phyloP scores from a whole-genome alignment of 1,140 invertebrate genomes.

The Cardiocondyla obscurior region DNA sequence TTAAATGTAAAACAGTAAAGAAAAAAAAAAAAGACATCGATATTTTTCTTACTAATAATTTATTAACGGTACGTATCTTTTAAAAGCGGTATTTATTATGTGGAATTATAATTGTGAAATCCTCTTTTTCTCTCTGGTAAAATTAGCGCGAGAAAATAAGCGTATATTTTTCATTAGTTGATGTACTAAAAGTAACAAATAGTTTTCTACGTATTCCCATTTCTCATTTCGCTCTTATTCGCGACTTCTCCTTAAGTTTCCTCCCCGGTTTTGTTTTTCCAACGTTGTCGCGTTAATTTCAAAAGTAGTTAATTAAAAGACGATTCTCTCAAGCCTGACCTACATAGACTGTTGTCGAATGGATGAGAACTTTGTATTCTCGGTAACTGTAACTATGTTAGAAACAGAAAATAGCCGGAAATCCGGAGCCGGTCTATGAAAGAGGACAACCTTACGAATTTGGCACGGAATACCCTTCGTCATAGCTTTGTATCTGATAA shows the following conservation, averaged over 20 bases:
- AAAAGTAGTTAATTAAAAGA: conserved; percentile 57
- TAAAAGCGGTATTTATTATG: conserved; percentile 6
- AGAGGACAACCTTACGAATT: background rate
- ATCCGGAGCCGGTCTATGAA: background rate
- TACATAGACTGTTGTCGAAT: conserved; percentile 60
- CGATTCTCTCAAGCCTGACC: conserved; percentile 59
- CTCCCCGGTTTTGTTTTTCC: conserved; percentile 20
- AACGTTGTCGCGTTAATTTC: conserved; percentile 46
- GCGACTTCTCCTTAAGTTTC: background rate
- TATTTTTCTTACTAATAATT: background rate
- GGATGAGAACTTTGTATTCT: conserved; percentile 59
- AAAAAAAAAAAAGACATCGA: background rate
- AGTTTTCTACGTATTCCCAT: conserved; percentile 40
- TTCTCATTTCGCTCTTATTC: conserved; percentile 25
- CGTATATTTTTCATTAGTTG: conserved; percentile 21
- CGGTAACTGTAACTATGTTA: conserved; percentile 25
- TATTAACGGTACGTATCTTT: background rate
- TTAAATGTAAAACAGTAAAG: too few species aligned
- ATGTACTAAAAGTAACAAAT: conserved; percentile 32
- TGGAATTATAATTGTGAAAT: background rate
- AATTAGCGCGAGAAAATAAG: background rate
- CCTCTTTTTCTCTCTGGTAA: background rate
- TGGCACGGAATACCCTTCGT: background rate
- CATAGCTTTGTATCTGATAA: background rate
- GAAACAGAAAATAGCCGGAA: background rate